A percentile compares a stretch with the other conserved stretches of the same genome.
Conservation (phyloP, 2,113 vertebrate species). For the Mirza zaza region DNA sequence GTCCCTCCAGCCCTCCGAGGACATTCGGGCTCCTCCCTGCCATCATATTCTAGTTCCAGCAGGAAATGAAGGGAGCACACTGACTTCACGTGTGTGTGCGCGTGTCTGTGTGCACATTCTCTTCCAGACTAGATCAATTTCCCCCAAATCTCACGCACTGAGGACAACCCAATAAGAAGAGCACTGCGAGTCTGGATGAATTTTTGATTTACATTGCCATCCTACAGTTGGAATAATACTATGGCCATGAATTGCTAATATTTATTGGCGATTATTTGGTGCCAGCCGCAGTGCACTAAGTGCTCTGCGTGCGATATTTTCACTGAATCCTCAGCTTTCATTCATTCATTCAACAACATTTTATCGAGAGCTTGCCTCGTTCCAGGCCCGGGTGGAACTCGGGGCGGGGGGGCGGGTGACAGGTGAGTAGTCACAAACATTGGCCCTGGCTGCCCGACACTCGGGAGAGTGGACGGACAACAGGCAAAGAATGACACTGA, state of each 20-base stretch:
- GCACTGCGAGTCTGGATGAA: neutral
- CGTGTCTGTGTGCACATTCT: neutral
- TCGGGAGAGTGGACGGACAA: neutral
- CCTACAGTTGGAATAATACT: neutral
- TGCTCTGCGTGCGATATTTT: neutral
- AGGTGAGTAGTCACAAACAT: neutral
- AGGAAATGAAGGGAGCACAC: neutral
- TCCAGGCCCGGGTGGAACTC: neutral
- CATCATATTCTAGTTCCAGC: neutral
- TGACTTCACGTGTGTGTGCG: neutral
- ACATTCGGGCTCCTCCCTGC: neutral
- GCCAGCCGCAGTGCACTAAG: neutral
- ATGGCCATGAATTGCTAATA: neutral
- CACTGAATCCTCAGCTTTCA: neutral
- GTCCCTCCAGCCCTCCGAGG: too few species aligned
- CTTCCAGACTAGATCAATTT: neutral
- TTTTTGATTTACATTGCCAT: neutral
- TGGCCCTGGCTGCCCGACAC: neutral
- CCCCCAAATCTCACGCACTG: neutral
- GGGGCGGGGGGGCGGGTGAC: neutral
- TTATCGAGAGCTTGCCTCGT: neutral
- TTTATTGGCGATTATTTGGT: neutral
- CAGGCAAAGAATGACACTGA: too few species aligned
- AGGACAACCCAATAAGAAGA: neutral
- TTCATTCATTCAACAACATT: neutral